These are phyloP conservation scores for Celastrina argiolus DNA, from an alignment of 2,888 invertebrate species.

Conservation along the genomic window DNA sequence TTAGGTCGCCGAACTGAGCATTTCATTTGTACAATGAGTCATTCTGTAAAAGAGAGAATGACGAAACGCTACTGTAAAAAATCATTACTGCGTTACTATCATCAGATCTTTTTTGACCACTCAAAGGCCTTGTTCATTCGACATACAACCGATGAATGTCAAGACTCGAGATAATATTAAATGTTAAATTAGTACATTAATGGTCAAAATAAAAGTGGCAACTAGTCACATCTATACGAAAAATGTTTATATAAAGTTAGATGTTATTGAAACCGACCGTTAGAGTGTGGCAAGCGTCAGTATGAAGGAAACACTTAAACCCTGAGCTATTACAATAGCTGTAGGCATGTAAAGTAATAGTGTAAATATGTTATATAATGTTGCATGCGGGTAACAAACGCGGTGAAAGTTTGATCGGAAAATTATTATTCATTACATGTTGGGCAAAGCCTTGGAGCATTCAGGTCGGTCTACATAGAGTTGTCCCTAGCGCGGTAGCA, in stretches of 20 bases:
- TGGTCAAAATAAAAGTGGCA: no score
- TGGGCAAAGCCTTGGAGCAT: slow-evolving; percentile 20
- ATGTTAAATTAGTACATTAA: no score
- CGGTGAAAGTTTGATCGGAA: slow-evolving; percentile 22
- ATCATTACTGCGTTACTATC: slow-evolving; percentile 8
- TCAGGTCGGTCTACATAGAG: slow-evolving; percentile 11
- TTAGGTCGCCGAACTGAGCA: slow-evolving; percentile 9
- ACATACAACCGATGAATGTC: background rate
- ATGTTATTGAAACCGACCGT: no score
- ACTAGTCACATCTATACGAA: background rate
- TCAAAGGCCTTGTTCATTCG: background rate
- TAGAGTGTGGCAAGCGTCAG: background rate
- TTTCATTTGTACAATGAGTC: slow-evolving; percentile 9
- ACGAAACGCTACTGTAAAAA: background rate
- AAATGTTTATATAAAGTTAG: background rate
- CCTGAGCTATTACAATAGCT: background rate
- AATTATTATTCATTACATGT: slow-evolving; percentile 22
- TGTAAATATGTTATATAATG: slow-evolving; percentile 18
- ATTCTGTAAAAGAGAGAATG: slow-evolving; percentile 11
- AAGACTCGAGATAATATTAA: background rate
- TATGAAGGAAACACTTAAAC: background rate
- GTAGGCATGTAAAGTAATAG: slow-evolving; percentile 11
- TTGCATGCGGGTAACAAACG: slow-evolving; percentile 20
- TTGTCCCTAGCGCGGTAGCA: background rate
- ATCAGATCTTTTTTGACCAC: background rate